Conservation (phyloP, 2,888 invertebrate genomes). For the Clitarchus hookeri region DNA sequence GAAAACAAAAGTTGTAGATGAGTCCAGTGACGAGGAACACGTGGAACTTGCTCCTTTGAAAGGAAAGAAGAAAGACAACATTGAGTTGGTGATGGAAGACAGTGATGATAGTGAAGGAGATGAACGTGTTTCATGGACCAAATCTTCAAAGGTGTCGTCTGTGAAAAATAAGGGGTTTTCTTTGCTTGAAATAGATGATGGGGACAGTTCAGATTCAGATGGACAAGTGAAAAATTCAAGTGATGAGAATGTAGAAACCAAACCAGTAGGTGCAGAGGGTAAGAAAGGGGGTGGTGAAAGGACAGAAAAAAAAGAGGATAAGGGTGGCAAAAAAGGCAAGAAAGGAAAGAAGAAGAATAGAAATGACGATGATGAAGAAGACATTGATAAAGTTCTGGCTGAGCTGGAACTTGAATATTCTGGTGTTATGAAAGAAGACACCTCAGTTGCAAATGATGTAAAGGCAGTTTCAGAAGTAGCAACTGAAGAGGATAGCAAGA, state of each 20-base stretch:
- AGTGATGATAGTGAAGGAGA: conserved; percentile 34
- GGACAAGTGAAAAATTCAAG: not conserved
- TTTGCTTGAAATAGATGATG: conserved; percentile 64
- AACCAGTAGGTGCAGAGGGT: not conserved
- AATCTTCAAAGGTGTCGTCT: not conserved
- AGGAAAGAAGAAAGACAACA: conserved; percentile 34
- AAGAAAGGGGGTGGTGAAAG: conserved; percentile 5
- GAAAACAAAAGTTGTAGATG: conserved; percentile 40
- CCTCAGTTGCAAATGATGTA: conserved; percentile 48
- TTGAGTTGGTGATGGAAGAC: conserved; percentile 33
- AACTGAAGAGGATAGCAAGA: conserved; percentile 40
- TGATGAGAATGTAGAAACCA: conserved; percentile 19
- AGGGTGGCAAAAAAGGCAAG: conserved; percentile 43
- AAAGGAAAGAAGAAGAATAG: conserved; percentile 65
- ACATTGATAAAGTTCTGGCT: conserved; percentile 81
- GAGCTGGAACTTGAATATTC: conserved; percentile 82
- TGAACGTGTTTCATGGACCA: conserved; percentile 17
- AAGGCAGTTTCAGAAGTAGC: conserved; percentile 42
- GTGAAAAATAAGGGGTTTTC: conserved; percentile 60
- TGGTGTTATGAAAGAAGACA: conserved; percentile 62
- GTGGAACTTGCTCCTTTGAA: conserved; percentile 7
- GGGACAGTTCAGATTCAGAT: conserved; percentile 33
- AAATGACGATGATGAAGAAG: conserved; percentile 69
- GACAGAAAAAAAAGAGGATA: conserved; percentile 34
- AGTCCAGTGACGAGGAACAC: conserved; percentile 40